Evolutionary conservation across 2,888 invertebrate genomes (phyloP), one percentile per base, ranked within the genome.

Genomic region (Ceramica pisi): DNA sequence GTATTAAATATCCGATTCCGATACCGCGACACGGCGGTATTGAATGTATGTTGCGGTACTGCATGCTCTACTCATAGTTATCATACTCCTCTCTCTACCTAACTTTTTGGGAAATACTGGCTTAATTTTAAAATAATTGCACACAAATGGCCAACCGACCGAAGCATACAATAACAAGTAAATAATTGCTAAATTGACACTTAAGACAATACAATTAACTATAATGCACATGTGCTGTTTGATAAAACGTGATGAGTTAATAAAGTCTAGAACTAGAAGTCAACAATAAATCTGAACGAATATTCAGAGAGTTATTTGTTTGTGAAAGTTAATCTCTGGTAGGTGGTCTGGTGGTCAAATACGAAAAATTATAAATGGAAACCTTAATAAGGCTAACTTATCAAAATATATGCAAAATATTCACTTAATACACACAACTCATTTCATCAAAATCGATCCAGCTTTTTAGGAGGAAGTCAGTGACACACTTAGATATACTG

Each of bases 161-260:
- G 55, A 31, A 44, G 41, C 31, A 56, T 44, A 65, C 50, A 74
- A 41, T 48, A 75, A 63, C 23, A 35, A 50, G 60, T 50, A 50
- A 62, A 35, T 55, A 62, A 35, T 55, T 65, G 19, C 31, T 74
- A 67, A 60, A 79, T 72, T 77, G 35, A 62, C 59, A 68, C 56
- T 61, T 60, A 69, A 63, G 75, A 75, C 66, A 80, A 78, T 57
- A 64, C 56, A 74, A 68, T 67, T 26, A 61, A n/a, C 16, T 26
- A 41, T 23, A 12, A 38, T n/a, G 23, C 59, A 65, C 41, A 48
- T 60, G 44, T 21, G 64, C 41, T 16, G 59, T 63, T 62, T 31
- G n/a, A 66, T 50, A 51, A 65, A 38, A 70, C 55, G 56, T 51
- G 41, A 48, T 48, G 35, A 14, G 41, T 12, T 41, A 44, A 55